These are phyloP conservation scores for Orbicella faveolata DNA, from an alignment of 64 coral and sea anemone species.

Conservation along the genomic window DNA sequence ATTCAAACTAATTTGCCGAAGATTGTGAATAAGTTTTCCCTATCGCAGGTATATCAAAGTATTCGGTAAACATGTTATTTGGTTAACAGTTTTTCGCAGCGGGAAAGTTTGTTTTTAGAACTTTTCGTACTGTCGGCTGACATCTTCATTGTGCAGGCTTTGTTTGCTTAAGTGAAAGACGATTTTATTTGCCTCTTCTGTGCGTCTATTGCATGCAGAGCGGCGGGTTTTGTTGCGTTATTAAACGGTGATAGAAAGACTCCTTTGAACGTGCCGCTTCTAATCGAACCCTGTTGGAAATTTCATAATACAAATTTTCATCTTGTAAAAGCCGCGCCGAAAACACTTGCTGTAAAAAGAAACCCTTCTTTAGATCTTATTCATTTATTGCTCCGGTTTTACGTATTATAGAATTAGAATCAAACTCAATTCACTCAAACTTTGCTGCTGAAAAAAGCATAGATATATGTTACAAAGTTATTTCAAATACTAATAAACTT, in stretches of 20 bases:
- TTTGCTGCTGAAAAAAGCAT: neutral
- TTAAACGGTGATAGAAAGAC: neutral
- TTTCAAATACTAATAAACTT: conserved; percentile 16
- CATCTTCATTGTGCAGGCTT: conserved; percentile 37
- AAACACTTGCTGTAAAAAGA: neutral
- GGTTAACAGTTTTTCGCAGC: conserved; percentile 35
- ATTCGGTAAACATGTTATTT: conserved; percentile 23
- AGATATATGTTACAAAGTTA: conserved; percentile 18
- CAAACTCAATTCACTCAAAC: neutral
- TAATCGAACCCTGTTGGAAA: conserved; percentile 6
- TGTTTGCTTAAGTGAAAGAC: conserved; percentile 47
- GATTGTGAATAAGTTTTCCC: neutral
- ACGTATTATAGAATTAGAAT: neutral
- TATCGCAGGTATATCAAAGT: neutral
- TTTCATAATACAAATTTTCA: conserved; percentile 47
- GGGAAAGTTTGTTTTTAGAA: conserved; percentile 48
- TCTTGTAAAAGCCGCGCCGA: conserved; percentile 7
- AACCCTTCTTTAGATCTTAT: neutral
- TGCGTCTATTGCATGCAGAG: conserved; percentile 13
- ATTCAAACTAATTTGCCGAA: neutral
- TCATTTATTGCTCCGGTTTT: neutral
- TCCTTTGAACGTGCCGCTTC: conserved; percentile 29
- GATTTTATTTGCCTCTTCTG: conserved; percentile 35
- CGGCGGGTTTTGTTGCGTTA: conserved; percentile 27
- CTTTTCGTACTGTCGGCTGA: conserved; percentile 23